Evolutionary conservation across 1,140 invertebrate genomes (phyloP).

Genomic region (Popillia japonica): DNA sequence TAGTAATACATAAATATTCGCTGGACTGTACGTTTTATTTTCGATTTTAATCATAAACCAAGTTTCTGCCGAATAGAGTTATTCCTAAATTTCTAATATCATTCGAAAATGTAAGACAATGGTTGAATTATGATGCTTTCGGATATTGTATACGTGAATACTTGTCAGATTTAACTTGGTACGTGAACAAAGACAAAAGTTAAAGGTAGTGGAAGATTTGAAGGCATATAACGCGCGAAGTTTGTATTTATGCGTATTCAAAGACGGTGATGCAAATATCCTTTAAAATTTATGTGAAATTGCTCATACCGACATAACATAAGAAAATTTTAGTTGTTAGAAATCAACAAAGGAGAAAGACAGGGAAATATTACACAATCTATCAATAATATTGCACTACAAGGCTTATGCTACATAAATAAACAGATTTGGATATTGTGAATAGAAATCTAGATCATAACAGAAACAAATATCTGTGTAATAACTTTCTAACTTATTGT

Average conservation of each 20-base stretch:
- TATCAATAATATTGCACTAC: too few species aligned
- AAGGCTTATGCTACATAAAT: too few species aligned
- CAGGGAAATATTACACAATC: too few species aligned
- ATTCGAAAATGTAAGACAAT: constrained; percentile 1
- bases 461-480: too few species aligned
- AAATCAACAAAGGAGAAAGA: too few species aligned
- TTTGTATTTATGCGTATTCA: constrained; percentile 26
- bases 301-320: too few species aligned
- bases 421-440: too few species aligned
- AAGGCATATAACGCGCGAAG: constrained; percentile 19
- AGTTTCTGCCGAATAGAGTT: not conserved
- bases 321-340: too few species aligned
- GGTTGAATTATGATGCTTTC: not conserved
- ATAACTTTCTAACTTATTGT: too few species aligned
- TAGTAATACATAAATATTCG: not conserved
- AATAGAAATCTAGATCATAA: too few species aligned
- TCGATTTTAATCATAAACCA: constrained; percentile 11
- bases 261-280: too few species aligned
- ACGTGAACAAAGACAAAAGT: constrained; percentile 17
- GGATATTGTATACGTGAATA: not conserved
- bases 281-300: too few species aligned
- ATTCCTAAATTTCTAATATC: not conserved
- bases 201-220: constrained; percentile 32
- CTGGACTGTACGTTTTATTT: not conserved
- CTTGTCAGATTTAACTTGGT: not conserved